Percentiles rank a stretch among this genome's conserved stretches.
These are phyloP conservation scores for Ochotona princeps DNA, from an alignment of 2,113 vertebrate genomes.

Conservation along the genomic window DNA sequence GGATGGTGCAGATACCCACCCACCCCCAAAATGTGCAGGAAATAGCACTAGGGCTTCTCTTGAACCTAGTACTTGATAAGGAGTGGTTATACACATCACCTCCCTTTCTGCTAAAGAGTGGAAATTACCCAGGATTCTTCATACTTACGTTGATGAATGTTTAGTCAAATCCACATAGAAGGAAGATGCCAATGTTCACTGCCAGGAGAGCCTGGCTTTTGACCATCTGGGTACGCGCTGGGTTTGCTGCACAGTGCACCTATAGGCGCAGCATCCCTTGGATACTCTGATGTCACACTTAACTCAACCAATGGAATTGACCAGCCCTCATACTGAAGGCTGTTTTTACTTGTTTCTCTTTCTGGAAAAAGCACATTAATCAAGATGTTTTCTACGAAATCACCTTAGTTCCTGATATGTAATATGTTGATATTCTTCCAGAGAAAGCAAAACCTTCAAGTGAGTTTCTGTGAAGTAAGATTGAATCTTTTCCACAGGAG, in stretches of 20 bases:
- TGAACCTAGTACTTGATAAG: background rate
- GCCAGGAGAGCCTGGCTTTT: slow-evolving; percentile 21
- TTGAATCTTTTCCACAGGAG: slow-evolving; percentile 36
- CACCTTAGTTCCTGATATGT: background rate
- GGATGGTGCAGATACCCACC: background rate
- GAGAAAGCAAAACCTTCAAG: slow-evolving; percentile 41
- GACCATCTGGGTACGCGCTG: background rate
- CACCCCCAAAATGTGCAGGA: background rate
- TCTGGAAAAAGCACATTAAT: slow-evolving; percentile 17
- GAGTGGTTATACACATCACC: background rate
- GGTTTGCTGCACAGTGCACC: background rate
- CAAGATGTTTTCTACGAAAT: slow-evolving; percentile 13
- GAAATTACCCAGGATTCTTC: background rate
- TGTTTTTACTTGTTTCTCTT: slow-evolving; percentile 20
- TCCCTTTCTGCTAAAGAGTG: background rate
- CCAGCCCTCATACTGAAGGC: background rate
- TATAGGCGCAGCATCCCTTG: background rate
- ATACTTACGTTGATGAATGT: background rate
- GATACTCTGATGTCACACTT: background rate
- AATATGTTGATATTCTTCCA: background rate
- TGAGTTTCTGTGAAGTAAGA: slow-evolving; percentile 37
- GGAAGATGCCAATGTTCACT: background rate
- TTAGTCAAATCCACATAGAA: background rate
- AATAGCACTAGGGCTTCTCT: background rate
- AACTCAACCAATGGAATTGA: background rate